A percentile compares a stretch with the other conserved stretches of the same genome.
These are phyloP conservation scores for Palythoa caribaeorum DNA, from an alignment of 92 coral and sea anemone species.

Conservation along the genomic window DNA sequence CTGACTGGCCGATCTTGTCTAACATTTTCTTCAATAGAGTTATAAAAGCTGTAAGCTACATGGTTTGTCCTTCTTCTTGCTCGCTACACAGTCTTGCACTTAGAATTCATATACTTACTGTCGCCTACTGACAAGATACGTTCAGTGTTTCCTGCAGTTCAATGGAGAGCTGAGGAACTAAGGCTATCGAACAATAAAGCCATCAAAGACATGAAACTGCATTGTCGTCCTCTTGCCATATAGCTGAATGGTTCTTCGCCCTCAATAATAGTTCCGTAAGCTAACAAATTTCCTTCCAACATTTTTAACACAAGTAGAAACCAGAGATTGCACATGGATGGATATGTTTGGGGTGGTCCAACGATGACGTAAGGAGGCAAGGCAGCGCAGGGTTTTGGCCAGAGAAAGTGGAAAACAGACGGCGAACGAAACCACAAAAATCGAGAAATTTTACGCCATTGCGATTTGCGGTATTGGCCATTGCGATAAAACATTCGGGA, in stretches of 20 bases:
- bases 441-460: no score
- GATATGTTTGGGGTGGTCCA: no score
- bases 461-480: no score
- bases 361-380: no score
- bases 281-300: background rate
- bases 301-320: background rate
- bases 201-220: background rate
- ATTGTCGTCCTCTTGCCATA: slow-evolving; percentile 6
- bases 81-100: slow-evolving; percentile 28
- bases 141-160: slow-evolving; percentile 9
- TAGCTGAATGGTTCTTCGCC: slow-evolving; percentile 5
- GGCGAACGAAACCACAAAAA: no score
- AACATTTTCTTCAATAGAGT: slow-evolving; percentile 19
- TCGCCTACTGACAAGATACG: background rate
- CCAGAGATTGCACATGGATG: no score
- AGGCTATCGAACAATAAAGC: background rate
- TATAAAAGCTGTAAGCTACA: slow-evolving; percentile 36
- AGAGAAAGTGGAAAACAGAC: no score
- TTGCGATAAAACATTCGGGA: no score
- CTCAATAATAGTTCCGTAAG: background rate
- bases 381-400: no score
- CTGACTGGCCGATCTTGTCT: slow-evolving; percentile 10
- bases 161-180: slow-evolving; percentile 13
- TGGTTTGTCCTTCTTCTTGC: slow-evolving; percentile 30
- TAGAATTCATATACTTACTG: slow-evolving; percentile 25